Evolutionary conservation across 2,113 vertebrate species (phyloP).

Genomic region (Sceloporus tristichus): DNA sequence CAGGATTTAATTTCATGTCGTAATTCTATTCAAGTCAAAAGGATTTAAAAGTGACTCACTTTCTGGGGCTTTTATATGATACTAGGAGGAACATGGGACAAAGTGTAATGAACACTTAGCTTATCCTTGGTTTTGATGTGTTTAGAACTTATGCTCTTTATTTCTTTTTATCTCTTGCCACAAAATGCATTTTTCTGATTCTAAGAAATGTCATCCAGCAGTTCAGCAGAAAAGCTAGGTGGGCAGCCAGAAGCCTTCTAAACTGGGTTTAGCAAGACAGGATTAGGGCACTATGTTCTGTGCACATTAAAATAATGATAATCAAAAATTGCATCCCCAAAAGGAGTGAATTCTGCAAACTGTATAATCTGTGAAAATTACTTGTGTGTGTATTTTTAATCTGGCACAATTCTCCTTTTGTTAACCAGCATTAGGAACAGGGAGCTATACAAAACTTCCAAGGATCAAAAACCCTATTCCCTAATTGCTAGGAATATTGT

Average conservation of each 20-base stretch:
- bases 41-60: not conserved
- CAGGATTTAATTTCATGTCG: too few species aligned
- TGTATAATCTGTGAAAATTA: not conserved
- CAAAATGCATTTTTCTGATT: conserved; percentile 2
- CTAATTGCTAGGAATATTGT: not conserved
- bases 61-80: not conserved
- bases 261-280: not conserved
- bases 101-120: conserved; percentile 24
- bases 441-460: too few species aligned
- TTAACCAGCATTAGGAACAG: not conserved
- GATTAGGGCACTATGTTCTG: not conserved
- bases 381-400: not conserved
- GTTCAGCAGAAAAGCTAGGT: not conserved
- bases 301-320: not conserved
- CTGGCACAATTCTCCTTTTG: not conserved
- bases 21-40: not conserved
- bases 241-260: not conserved
- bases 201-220: not conserved
- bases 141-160: not conserved
- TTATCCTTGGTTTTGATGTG: not conserved
- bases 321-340: not conserved
- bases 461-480: not conserved
- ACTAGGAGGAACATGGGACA: conserved; percentile 23
- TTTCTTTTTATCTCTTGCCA: not conserved
- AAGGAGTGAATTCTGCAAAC: not conserved